Percentiles rank a stretch among this genome's conserved stretches.
Conservation (phyloP, 2,888 invertebrate species). For the Coenonympha glycerion region DNA sequence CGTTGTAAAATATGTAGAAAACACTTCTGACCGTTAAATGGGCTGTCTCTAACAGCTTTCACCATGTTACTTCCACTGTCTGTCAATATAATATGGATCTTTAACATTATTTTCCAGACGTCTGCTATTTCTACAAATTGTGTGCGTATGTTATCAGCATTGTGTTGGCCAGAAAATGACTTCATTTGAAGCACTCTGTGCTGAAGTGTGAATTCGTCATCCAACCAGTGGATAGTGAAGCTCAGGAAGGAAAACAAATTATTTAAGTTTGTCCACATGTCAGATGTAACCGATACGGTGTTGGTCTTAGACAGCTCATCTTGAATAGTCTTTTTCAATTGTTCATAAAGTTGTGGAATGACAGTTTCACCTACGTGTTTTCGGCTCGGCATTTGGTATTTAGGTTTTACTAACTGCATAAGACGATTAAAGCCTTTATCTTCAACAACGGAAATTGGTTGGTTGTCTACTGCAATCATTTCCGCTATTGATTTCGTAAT, state of each 20-base stretch:
- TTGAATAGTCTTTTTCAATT: conserved; percentile 3
- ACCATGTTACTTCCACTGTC: conserved; percentile 4
- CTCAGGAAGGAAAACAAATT: no score
- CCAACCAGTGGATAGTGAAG: no score
- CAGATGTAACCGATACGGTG: no score
- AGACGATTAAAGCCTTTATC: conserved; percentile 10
- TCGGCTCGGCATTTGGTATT: conserved; percentile 15
- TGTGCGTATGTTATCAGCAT: background rate
- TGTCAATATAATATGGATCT: background rate
- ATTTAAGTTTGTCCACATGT: no score
- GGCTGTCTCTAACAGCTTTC: conserved; percentile 12
- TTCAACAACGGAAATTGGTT: conserved; percentile 13
- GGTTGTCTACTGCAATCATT: conserved; percentile 17
- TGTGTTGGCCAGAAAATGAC: background rate
- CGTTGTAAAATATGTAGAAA: conserved; percentile 13
- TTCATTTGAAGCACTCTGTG: no score
- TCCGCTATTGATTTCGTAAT: conserved; percentile 12
- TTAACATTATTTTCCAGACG: background rate
- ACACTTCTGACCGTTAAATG: conserved; percentile 6
- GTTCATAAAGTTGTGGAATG: conserved; percentile 7
- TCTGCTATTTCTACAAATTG: background rate
- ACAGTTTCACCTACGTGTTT: conserved; percentile 8
- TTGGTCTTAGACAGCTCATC: background rate
- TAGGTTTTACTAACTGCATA: conserved; percentile 9
- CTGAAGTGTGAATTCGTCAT: no score